phyloP scores from a whole-genome alignment of 2,888 invertebrate species.

The Noctua pronuba region DNA sequence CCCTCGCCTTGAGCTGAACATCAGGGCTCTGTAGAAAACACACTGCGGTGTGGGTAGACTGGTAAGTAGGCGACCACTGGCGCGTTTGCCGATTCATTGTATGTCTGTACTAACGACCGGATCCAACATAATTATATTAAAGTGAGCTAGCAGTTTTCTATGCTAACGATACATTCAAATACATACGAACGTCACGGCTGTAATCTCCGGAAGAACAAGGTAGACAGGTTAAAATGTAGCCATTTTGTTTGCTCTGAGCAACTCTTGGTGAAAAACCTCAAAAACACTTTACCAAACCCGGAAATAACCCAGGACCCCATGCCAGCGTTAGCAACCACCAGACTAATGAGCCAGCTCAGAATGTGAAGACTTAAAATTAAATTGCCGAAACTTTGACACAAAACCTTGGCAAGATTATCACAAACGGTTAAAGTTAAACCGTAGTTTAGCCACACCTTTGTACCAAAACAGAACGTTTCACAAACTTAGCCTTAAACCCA shows the following conservation, averaged over 20 bases:
- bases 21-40: no score
- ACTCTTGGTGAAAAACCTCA: background rate
- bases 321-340: background rate
- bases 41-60: no score
- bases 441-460: slow-evolving; percentile 17
- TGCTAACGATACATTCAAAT: background rate
- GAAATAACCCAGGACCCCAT: background rate
- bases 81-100: no score
- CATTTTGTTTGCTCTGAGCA: no score
- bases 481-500: slow-evolving; percentile 26
- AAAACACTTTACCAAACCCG: background rate
- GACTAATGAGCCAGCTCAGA: background rate
- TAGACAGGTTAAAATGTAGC: background rate
- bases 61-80: no score
- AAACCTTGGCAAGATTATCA: slow-evolving; percentile 1
- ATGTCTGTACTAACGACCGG: no score
- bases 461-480: slow-evolving; percentile 9
- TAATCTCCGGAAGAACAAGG: background rate
- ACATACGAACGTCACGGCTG: background rate
- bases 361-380: background rate
- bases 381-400: background rate
- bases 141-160: background rate
- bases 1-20: no score
- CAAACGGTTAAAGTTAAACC: slow-evolving; percentile 12
- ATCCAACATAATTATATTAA: no score